Base-by-base conservation (phyloP, 1,140 invertebrate species). In the Tenebrio molitor region DNA sequence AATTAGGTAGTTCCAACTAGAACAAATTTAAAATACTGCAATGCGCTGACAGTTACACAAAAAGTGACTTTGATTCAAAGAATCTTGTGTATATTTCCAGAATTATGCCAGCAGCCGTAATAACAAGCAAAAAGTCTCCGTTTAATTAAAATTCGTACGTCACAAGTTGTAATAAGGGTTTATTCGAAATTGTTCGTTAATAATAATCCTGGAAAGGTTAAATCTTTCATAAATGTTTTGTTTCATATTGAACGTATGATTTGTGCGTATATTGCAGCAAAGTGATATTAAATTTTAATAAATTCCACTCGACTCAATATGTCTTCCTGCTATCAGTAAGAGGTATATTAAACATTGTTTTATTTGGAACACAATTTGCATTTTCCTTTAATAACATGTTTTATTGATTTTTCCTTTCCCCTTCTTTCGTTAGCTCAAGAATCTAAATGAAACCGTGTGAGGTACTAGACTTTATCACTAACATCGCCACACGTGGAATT, bases 321-420 rank as follows among this genome's bases (percentile, higher is more conserved):
- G 15, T 58, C 50, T 29, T 58, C 50, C 21, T 58, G 10, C 23
- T 58, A 58, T 58, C 23, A 33, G 50, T 58, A 58, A 29, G 23
- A 58, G 50, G 50, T 58, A 58, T 58, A 58, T 58, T 58, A 58
- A 58, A 58, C 50, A 58, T 58, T 58, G 50, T 58, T 58, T 58
- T 58, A 58, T 58, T 58, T 34, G 50, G 50, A 29, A 15, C 50
- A 34, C 23, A 58, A 58, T 58, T 58, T 58, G 50, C 50, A 58
- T 58, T 58, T 58, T 58, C 50, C 23, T 23, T 58, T 58, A 58
- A 58, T 58, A 58, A 58, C 50, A 58, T 58, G 50, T 58, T 58
- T 29, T 58, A 29, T 29, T 58, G 25, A 23, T 29, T 58, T 58
- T 58, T 58, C 29, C 50, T 17, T 25, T 53, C 19, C 50, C 50